Evolutionary conservation across 2,797 vertebrate species (phyloP), one percentile per base, ranked within the genome.

Genomic region (Sciurus vulgaris): DNA sequence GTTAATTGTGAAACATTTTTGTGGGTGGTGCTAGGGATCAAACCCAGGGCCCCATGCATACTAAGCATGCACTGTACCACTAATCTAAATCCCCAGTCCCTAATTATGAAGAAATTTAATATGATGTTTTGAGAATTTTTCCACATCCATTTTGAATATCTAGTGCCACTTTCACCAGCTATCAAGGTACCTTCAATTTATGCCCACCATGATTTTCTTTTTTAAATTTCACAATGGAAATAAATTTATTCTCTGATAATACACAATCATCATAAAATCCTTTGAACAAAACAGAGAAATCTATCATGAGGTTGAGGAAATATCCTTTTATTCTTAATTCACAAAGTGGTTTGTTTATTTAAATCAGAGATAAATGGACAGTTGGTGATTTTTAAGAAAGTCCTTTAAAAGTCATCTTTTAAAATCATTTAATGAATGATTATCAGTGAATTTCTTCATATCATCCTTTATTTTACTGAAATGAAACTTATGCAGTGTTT

Each of bases 371-470:
- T 26, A 33, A 84, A 63, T 67, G 35, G 54, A 44, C 78, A 28
- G 88, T 84, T 92, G 69, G 76, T 83, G 15, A 54, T 76, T 92
- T 87, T 89, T 61, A 35, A 89, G 86, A 88, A 82, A 73, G n/a
- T 35, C 44, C 4, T 72, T 81, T 70, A 63, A 81, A 93, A 76
- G 63, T 69, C 10, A n/a, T n/a, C 59, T 94, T 38, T 49, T 73
- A 15, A 54, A 76, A 38, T 44, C 13, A 13, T 76, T 67, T 41
- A 76, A 47, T 79, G 70, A 86, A 30, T 81, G 54, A 26, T n/a
- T n/a, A 81, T 65, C 47, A 90, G 9, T 86, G 73, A 6, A 79
- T 91, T 91, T 91, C 54, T 83, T 94, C 26, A 63, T 74, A 63
- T 59, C 22, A 79, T 30, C 28, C 26, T 85, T 87, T 95, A 38